A percentile compares a stretch with the other conserved stretches of the same genome.
Evolutionary conservation across 2,797 vertebrate species (phyloP).

Genomic region (Xenopus petersii): DNA sequence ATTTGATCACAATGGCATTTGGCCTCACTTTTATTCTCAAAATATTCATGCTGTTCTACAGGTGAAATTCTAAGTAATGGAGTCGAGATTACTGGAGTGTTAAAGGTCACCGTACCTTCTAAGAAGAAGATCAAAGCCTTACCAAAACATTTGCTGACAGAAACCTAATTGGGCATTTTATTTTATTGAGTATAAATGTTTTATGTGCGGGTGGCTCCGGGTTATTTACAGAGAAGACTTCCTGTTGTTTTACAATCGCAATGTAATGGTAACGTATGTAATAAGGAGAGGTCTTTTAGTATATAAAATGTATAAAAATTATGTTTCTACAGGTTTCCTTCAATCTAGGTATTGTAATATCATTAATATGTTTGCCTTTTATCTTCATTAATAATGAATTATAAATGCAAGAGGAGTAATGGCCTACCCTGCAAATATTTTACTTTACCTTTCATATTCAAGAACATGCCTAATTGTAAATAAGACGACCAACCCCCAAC

Average conservation of each 20-base stretch:
- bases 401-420: too few relatives aligned
- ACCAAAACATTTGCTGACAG: conserved; percentile 31
- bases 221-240: neutral
- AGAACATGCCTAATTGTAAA: too few relatives aligned
- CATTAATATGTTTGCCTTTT: too few relatives aligned
- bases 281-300: too few relatives aligned
- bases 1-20: neutral
- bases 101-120: conserved; percentile 34
- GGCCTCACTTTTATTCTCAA: conserved; percentile 22
- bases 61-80: conserved; percentile 8
- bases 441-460: too few relatives aligned
- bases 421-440: too few relatives aligned
- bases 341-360: too few relatives aligned
- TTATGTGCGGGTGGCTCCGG: neutral
- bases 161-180: conserved; percentile 38
- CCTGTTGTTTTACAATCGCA: neutral
- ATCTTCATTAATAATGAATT: too few relatives aligned
- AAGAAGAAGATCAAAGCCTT: conserved; percentile 27
- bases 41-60: conserved; percentile 27
- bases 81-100: conserved; percentile 42
- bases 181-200: conserved; percentile 30
- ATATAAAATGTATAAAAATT: too few relatives aligned
- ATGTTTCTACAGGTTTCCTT: too few relatives aligned
- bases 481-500: too few relatives aligned
- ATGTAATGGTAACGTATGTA: neutral